Percentiles rank a stretch among this genome's conserved stretches.
phyloP scores from a whole-genome alignment of 2,113 vertebrate species.

The Pygoscelis antarcticus region DNA sequence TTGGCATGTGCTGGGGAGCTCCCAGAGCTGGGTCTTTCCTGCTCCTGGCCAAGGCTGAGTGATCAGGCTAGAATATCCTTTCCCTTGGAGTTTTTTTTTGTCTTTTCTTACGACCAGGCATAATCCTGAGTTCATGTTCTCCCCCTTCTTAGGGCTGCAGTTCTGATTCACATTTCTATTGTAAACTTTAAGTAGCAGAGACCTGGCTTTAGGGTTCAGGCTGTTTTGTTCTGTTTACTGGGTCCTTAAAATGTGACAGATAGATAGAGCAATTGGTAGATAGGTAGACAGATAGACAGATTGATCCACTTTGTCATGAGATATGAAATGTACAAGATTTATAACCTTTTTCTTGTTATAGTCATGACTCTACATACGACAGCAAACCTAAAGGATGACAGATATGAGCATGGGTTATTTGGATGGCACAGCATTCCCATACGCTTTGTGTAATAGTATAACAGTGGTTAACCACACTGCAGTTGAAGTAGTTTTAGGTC shows the following conservation, averaged over 20 bases:
- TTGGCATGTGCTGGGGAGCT: not conserved
- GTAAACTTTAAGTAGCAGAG: not conserved
- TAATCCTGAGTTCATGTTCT: not conserved
- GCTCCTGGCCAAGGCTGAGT: not conserved
- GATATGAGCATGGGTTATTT: not conserved
- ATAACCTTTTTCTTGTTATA: not conserved
- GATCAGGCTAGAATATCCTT: not conserved
- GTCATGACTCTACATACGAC: not conserved
- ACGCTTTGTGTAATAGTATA: not conserved
- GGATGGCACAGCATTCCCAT: not conserved
- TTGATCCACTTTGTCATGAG: not conserved
- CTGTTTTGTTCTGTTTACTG: not conserved
- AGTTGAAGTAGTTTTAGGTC: not conserved
- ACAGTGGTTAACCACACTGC: not conserved
- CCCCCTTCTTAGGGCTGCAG: not conserved
- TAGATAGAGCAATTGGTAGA: not conserved
- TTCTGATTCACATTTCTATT: not conserved
- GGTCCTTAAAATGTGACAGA: not conserved
- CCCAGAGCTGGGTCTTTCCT: not conserved
- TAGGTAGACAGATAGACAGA: not conserved
- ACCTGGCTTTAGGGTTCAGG: not conserved
- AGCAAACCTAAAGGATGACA: not conserved
- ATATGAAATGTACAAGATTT: not conserved
- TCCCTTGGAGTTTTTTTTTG: not conserved
- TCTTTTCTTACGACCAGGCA: not conserved